Evolutionary conservation across 2,113 vertebrate species (phyloP), one percentile per base, ranked within the genome.

Genomic region (Nesogale talazaci): DNA sequence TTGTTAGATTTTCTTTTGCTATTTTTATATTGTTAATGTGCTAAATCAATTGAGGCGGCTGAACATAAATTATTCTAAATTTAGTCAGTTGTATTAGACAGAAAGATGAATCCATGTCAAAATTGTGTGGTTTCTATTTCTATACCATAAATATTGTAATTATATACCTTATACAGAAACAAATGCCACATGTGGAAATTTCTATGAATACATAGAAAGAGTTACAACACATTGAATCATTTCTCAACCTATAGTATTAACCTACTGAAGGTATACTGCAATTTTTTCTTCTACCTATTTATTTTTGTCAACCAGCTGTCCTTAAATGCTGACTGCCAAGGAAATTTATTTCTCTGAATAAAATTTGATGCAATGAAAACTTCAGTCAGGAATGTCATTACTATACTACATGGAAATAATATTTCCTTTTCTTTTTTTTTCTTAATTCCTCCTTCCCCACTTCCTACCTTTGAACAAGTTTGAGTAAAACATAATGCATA

Each of bases 321-420:
- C 89, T 78, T 52, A 92, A 72, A 8, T 67, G 42, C 11, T 83
- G 29, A 38, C 25, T 70, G n/a, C 34, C 52, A 78, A 72, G 27
- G 31, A 57, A 63, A 82, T 67, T 74, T 72, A 72, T 67, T 83
- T 61, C 72, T 74, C 34, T 74, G 34, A 42, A 72, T 86, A 69
- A 78, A 92, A 86, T 6, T 31, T 79, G 56, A 86, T 87, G 22
- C 46, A 84, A 69, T 56, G 16, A 25, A 91, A 88, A 65, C 42
- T 83, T 79, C 40, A 77, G n/a, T 52, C 5, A 52, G 46, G 46
- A 14, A 67, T 86, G 11, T 29, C 23, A 56, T 52, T 72, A 61
- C 15, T 76, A 57, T 23, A 6, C 11, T 79, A 69, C 10, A 63
- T 46, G 57, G 61, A 1, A 72, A 78, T 59, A 74, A 69, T 31